Conservation (phyloP, 37 sponge, comb jelly and placozoan species). For the Beroe forskalii region DNA sequence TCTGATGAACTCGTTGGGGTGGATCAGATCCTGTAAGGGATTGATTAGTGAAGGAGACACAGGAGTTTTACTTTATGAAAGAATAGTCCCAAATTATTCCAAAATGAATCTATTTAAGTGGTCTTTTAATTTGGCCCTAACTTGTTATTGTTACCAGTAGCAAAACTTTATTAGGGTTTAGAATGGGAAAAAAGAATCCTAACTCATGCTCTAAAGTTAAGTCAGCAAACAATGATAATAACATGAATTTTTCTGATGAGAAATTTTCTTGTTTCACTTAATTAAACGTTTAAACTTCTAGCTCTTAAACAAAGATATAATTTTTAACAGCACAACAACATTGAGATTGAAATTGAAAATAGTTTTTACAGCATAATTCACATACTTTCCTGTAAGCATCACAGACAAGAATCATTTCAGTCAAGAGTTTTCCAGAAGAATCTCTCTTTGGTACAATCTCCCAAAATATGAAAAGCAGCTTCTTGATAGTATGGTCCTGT, state of each 20-base stretch:
- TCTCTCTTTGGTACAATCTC: constrained; percentile 97
- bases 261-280: too few relatives aligned
- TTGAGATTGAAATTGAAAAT: too few relatives aligned
- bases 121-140: background rate
- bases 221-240: too few relatives aligned
- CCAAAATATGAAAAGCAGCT: constrained; percentile 92
- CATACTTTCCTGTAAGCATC: constrained; percentile 93
- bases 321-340: background rate
- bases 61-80: background rate
- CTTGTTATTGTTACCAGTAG: too few relatives aligned
- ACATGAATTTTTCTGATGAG: too few relatives aligned
- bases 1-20: constrained; percentile 97
- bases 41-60: background rate
- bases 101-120: background rate
- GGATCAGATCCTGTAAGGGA: constrained; percentile 87
- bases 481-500: constrained; percentile 95
- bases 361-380: background rate
- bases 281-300: too few relatives aligned
- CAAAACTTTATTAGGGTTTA: too few relatives aligned
- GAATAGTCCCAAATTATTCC: background rate
- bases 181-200: too few relatives aligned
- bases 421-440: constrained; percentile 93
- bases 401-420: constrained; percentile 98
- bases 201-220: too few relatives aligned
- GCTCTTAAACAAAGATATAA: too few relatives aligned